These are phyloP conservation scores for Sorex fumeus DNA, from an alignment of 2,113 vertebrate genomes.

Conservation along the genomic window DNA sequence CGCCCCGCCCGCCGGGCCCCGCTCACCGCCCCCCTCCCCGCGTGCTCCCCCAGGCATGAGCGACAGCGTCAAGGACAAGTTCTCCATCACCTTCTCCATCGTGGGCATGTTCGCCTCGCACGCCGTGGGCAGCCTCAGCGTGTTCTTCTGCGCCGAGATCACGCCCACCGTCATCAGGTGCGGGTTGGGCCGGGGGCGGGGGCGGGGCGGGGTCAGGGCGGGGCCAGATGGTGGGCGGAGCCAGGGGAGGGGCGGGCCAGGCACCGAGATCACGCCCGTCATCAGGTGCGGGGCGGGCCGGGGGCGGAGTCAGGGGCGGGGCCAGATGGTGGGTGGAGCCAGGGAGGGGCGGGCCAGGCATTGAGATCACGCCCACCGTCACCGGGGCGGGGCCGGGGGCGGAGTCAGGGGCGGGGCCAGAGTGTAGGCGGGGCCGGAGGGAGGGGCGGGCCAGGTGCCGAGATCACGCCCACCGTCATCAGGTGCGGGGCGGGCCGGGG, in stretches of 20 bases:
- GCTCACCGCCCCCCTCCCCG: neutral
- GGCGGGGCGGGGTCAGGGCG: neutral
- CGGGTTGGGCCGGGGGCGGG: slow-evolving; percentile 53
- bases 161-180: slow-evolving; percentile 98
- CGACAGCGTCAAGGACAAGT: slow-evolving; percentile 96
- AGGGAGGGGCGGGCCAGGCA: too few species aligned
- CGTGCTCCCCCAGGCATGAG: slow-evolving; percentile 91
- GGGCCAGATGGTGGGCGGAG: too few species aligned
- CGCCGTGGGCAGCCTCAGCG: slow-evolving; percentile 96
- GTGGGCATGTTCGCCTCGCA: slow-evolving; percentile 99
- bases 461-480: too few species aligned
- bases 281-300: too few species aligned
- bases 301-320: too few species aligned
- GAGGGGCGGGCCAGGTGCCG: neutral
- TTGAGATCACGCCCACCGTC: too few species aligned
- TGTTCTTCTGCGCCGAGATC: slow-evolving; percentile 99
- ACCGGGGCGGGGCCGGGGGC: too few species aligned
- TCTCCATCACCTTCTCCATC: slow-evolving; percentile 96
- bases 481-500: too few species aligned
- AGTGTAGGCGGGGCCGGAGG: neutral
- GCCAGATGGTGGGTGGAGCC: too few species aligned
- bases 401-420: too few species aligned
- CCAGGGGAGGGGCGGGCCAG: neutral
- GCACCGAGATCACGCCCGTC: too few species aligned
- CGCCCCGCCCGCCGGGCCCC: neutral